Evolutionary conservation across 2,113 vertebrate genomes (phyloP).

Genomic region (Corythornis madagascariensis): DNA sequence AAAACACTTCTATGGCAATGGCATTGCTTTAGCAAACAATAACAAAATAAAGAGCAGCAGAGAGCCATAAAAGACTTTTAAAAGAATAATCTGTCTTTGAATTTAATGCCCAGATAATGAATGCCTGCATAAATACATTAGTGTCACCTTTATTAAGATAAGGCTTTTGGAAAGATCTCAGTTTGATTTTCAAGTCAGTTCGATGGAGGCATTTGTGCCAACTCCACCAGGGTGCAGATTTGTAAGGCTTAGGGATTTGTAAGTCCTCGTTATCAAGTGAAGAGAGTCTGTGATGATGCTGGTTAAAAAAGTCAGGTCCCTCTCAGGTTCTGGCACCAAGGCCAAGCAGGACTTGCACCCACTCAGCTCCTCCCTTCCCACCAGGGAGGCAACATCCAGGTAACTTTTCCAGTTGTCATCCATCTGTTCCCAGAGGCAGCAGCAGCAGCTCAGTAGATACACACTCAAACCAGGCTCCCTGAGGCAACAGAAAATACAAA

Average conservation of each 20-base stretch:
- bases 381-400: neutral
- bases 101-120: neutral
- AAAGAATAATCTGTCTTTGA: neutral
- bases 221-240: neutral
- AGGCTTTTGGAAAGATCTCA: neutral
- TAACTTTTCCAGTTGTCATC: neutral
- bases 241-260: neutral
- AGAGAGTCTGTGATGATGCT: neutral
- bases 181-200: neutral
- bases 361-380: neutral
- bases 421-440: neutral
- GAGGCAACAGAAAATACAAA: neutral
- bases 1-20: neutral
- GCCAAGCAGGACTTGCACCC: neutral
- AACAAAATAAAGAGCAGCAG: constrained; percentile 21
- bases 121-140: neutral
- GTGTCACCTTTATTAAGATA: neutral
- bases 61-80: neutral
- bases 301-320: neutral
- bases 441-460: neutral
- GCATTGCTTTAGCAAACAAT: neutral
- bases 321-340: neutral
- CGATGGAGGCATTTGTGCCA: neutral
- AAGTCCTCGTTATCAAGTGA: neutral
- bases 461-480: neutral